Base-by-base conservation (phyloP, 2,888 invertebrate genomes). In the Thymelicus acteon region DNA sequence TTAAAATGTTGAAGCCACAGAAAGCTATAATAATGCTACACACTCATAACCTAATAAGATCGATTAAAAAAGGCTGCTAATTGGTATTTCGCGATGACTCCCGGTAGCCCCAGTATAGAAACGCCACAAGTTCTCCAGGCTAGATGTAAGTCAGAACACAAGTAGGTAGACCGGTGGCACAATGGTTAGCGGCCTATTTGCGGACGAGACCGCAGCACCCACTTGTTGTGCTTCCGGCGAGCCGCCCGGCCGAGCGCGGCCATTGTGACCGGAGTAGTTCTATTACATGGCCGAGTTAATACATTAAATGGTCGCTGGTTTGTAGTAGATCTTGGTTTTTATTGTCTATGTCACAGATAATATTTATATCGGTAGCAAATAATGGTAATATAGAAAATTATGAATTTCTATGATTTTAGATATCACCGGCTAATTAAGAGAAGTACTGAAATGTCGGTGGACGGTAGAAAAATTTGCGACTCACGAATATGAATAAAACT, bases 121-220 rank as follows among this genome's bases (percentile, higher is more conserved):
- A 31, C 31, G 31, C 3, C 31, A 31, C 31, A 31, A 31, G 31
- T 31, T 31, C 31, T 31, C 31, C 2, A 3, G 31, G 31, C 31
- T 31, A 31, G 31, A 31, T 31, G 15, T 63, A 63, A 85, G 86
- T 82, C 78, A 73, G 77, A 77, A 80, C 80, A 79, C 78, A 80
- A 81, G 80, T 82, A 80, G 81, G 80, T 77, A 82, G 79, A 77
- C 77, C 75, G 73, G 69, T 74, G 71, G 73, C 72, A 81, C 87
- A 88, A 89, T 88, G 80, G 88, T 81, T 79, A 80, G 82, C 86
- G 87, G 89, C 89, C 92, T 91, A 91, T 91, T 90, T 90, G 89
- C 82, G 86, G 88, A 81, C 83, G 80, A 80, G 82, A 81, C 81
- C 81, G 81, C 85, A 77, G 73, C 89, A 81, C 85, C 89, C 91